A percentile compares a stretch with the other conserved stretches of the same genome.
Conservation (phyloP, 2,113 vertebrate genomes). For the Oreochromis spilurus region DNA sequence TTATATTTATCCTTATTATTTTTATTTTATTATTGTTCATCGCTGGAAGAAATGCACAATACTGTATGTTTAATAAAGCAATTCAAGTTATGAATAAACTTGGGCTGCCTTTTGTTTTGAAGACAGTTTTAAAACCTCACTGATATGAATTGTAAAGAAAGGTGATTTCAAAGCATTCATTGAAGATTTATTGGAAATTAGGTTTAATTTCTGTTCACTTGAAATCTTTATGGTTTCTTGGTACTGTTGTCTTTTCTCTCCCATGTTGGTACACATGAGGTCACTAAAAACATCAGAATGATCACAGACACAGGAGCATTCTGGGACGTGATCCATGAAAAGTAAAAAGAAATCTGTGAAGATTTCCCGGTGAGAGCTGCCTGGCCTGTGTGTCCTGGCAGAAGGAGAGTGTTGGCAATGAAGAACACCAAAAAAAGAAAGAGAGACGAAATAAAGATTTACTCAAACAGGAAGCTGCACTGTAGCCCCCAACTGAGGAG, state of each 20-base stretch:
- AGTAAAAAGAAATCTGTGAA: background rate
- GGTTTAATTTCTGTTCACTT: background rate
- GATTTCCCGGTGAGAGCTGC: background rate
- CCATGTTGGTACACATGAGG: background rate
- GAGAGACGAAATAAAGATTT: background rate
- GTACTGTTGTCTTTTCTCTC: background rate
- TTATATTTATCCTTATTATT: background rate
- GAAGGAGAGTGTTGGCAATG: background rate
- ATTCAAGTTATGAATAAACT: background rate
- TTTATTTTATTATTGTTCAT: background rate
- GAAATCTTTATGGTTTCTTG: background rate
- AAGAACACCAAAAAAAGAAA: background rate
- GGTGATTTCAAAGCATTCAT: background rate
- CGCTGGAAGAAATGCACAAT: background rate
- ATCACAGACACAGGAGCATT: background rate
- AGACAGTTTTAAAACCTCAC: background rate
- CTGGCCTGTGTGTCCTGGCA: slow-evolving; percentile 13
- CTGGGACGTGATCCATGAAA: background rate
- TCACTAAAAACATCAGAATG: background rate
- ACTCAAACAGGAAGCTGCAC: slow-evolving; percentile 22
- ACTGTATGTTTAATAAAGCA: background rate
- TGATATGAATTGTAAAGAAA: background rate
- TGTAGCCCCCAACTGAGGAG: slow-evolving; percentile 14
- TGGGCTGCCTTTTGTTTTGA: background rate
- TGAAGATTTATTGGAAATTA: background rate